Percentiles rank a stretch among this genome's conserved stretches.
Evolutionary conservation across 1,140 invertebrate genomes (phyloP).

Genomic region (Listronotus bonariensis): DNA sequence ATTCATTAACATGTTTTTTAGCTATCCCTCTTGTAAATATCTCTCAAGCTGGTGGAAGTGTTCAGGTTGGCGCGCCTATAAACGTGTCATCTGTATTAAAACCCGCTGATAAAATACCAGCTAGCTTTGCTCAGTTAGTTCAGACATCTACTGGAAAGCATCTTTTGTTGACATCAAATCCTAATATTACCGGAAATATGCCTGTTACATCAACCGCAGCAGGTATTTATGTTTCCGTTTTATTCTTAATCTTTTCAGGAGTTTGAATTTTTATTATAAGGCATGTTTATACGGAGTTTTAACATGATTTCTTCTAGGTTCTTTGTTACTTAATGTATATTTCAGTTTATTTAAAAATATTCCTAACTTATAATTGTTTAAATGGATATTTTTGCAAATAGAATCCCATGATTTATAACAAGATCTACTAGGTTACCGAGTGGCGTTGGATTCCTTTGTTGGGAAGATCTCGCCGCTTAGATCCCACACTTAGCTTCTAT

Average conservation of each 20-base stretch:
- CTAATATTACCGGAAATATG: conserved; percentile 48
- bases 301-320: background rate
- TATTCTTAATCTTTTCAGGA: background rate
- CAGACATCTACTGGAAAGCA: conserved; percentile 73
- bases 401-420: too few species aligned
- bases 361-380: too few species aligned
- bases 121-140: conserved; percentile 65
- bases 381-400: too few species aligned
- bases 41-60: conserved; percentile 51
- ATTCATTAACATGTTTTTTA: conserved; percentile 44
- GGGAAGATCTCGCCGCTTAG: too few species aligned
- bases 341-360: too few species aligned
- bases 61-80: conserved; percentile 51
- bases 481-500: too few species aligned
- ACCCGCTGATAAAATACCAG: conserved; percentile 48
- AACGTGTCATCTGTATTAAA: conserved; percentile 57
- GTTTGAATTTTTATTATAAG: conserved; percentile 13
- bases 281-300: background rate
- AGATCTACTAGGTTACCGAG: too few species aligned
- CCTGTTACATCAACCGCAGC: conserved; percentile 46
- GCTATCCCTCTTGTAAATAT: conserved; percentile 60
- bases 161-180: conserved; percentile 62
- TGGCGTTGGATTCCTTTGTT: too few species aligned
- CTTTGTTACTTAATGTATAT: too few species aligned
- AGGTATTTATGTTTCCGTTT: conserved; percentile 39